Evolutionary conservation across 2,888 invertebrate genomes (phyloP).

Genomic region (Cryptophagus acutangulus): DNA sequence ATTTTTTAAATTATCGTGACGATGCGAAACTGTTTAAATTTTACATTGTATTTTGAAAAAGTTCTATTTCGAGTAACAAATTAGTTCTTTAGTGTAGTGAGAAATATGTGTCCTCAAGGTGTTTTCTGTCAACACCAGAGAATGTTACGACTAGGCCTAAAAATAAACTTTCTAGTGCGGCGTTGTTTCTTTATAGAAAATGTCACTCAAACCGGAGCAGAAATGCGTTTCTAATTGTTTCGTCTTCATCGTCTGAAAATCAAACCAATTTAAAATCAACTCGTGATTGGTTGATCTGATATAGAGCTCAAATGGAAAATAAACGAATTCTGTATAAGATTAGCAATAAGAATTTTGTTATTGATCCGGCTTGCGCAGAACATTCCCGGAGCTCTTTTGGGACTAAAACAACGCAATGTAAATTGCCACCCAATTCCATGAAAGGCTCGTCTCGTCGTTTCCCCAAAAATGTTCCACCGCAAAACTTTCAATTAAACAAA

Average conservation of each 20-base stretch:
- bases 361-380: constrained; percentile 43
- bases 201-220: not conserved
- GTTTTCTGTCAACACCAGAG: constrained; percentile 3
- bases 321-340: no score
- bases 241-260: no score
- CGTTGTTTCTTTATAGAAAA: not conserved
- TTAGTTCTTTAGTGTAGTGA: no score
- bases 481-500: no score
- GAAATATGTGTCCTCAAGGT: constrained; percentile 5
- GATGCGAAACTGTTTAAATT: no score
- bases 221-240: not conserved
- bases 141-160: not conserved
- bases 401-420: constrained; percentile 42
- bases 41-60: no score
- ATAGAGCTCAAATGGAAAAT: not conserved
- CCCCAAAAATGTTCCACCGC: constrained; percentile 30
- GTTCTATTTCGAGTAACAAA: no score
- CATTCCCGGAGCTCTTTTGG: constrained; percentile 31
- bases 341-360: constrained; percentile 37
- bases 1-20: constrained; percentile 1
- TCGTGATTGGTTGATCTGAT: not conserved
- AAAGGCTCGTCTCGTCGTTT: constrained; percentile 41
- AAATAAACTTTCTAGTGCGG: not conserved
- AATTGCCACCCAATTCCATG: constrained; percentile 47
- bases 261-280: no score